Evolutionary conservation across 2,113 vertebrate species (phyloP).

Genomic region (Periophthalmodon schlosseri): DNA sequence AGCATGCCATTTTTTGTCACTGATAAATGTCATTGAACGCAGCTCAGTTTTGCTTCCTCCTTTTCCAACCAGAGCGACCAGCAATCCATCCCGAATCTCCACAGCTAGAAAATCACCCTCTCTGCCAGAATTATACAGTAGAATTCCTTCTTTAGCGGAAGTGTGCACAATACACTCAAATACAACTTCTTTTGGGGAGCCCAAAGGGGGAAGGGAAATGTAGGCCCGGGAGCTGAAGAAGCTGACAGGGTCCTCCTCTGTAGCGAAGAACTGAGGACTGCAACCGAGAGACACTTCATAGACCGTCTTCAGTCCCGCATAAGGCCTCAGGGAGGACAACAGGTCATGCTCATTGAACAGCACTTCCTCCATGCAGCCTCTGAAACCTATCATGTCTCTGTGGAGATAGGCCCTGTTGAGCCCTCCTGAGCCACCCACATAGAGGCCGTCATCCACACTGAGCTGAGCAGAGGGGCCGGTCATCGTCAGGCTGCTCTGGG

Average conservation of each 20-base stretch:
- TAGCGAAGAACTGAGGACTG: conserved; percentile 87
- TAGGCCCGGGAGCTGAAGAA: conserved; percentile 92
- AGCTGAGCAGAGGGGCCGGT: conserved; percentile 67
- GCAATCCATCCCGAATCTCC: conserved; percentile 83
- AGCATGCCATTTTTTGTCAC: conserved; percentile 84
- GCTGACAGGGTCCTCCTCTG: conserved; percentile 84
- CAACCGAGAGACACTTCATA: conserved; percentile 88
- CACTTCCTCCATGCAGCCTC: conserved; percentile 86
- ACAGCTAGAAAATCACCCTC: conserved; percentile 83
- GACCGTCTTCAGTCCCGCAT: conserved; percentile 83
- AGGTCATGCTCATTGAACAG: conserved; percentile 84
- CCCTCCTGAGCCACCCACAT: conserved; percentile 78
- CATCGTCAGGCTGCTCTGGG: conserved; percentile 70
- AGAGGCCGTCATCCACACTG: conserved; percentile 79
- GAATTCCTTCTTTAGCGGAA: conserved; percentile 78
- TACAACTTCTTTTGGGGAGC: conserved; percentile 57
- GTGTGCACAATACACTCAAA: conserved; percentile 83
- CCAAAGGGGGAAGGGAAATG: conserved; percentile 81
- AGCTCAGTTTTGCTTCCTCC: conserved; percentile 73
- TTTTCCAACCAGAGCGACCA: conserved; percentile 78
- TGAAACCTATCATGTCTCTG: conserved; percentile 69
- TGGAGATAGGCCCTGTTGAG: conserved; percentile 79
- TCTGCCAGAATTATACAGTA: conserved; percentile 84
- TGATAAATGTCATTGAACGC: conserved; percentile 75
- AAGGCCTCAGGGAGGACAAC: conserved; percentile 82